These are phyloP conservation scores for Lophius piscatorius DNA, from an alignment of 2,113 vertebrate species.

Conservation along the genomic window DNA sequence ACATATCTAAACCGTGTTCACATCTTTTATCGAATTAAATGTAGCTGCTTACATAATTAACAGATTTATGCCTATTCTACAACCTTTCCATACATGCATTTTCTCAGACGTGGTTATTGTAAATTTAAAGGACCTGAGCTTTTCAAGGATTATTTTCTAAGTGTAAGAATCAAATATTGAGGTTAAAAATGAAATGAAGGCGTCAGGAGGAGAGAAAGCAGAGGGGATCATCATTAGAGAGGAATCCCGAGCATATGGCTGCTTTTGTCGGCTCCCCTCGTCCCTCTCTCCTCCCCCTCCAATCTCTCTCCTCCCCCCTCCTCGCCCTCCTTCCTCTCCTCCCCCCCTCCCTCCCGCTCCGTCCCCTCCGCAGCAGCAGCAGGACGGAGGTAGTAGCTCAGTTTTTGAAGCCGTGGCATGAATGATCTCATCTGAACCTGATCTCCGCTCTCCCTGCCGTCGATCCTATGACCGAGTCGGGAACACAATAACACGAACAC, in stretches of 20 bases:
- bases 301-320: constrained; percentile 8
- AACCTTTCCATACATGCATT: too few species aligned
- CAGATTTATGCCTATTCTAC: too few species aligned
- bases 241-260: constrained; percentile 67
- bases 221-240: constrained; percentile 46
- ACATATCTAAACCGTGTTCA: too few species aligned
- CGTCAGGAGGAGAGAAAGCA: constrained; percentile 16
- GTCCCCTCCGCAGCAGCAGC: constrained; percentile 54
- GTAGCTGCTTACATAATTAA: too few species aligned
- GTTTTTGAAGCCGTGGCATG: constrained; percentile 80
- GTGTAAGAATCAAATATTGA: too few species aligned
- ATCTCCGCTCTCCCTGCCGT: constrained; percentile 72
- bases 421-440: constrained; percentile 79
- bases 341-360: constrained; percentile 41
- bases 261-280: constrained; percentile 62
- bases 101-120: too few species aligned
- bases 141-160: too few species aligned
- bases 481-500: constrained; percentile 70
- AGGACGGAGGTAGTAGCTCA: constrained; percentile 64
- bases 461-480: constrained; percentile 78
- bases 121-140: too few species aligned
- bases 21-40: too few species aligned
- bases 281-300: constrained; percentile 49
- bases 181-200: too few species aligned
- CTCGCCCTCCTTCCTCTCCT: constrained; percentile 51